Evolutionary conservation across 1,140 invertebrate genomes (phyloP), one percentile per base, ranked within the genome.

Genomic region (Nymphalis io): DNA sequence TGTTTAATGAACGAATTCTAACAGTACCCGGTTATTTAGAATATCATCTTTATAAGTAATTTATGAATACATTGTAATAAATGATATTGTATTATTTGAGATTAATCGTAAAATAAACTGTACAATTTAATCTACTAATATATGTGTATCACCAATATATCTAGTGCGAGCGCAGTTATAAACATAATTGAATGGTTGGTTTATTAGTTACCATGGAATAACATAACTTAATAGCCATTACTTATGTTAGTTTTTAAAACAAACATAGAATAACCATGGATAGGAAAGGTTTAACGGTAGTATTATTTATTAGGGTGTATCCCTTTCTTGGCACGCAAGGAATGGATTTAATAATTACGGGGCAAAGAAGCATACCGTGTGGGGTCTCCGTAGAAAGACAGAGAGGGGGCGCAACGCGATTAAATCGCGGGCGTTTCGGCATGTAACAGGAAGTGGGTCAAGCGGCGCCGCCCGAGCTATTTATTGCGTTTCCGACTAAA

Each of bases 371-470:
- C 79, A 80, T 84, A 83, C 76, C 81, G 87, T 88, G 82, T 80
- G 80, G 79, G 80, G 80, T 85, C 79, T 83, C 72, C 72, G 79
- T 79, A 79, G 81, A 87, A 89, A 81, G 78, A 81, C 75, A 82
- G 83, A 85, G 79, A 78, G 82, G 76, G 73, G 85, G 86, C 73
- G 79, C 75, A 75, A 77, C 77, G 82, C 84, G 87, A 89, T 91
- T 89, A 88, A 88, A 91, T 91, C 87, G 85, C 82, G 80, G 82
- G 81, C 86, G 87, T 91, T 91, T 91, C 82, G 89, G 85, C 84
- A 83, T 91, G 87, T 88, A 82, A 82, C 84, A 87, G 84, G 89
- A 91, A 90, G 87, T 91, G 86, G 89, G 88, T 90, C 85, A 90
- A 87, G 85, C 88, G 83, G 79, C 81, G 81, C 82, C 88, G 83